phyloP scores from a whole-genome alignment of 2,888 invertebrate species.

The Gymnoscelis rufifasciata region DNA sequence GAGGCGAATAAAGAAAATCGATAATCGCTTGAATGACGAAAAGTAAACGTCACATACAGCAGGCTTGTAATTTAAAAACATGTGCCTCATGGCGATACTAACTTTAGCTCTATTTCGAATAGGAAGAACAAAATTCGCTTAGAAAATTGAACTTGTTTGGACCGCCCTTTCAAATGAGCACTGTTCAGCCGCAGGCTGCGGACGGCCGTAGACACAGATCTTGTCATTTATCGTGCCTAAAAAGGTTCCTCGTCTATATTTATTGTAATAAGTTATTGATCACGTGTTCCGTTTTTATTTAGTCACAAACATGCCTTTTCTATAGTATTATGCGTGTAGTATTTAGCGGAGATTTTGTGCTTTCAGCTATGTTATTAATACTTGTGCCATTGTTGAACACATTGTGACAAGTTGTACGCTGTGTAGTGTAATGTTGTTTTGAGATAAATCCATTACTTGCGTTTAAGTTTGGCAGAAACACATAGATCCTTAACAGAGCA shows the following conservation, averaged over 20 bases:
- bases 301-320: constrained; percentile 31
- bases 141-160: too few relatives aligned
- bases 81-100: too few relatives aligned
- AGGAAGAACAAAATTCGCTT: too few relatives aligned
- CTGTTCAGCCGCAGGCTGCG: background rate
- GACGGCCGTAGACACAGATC: constrained; percentile 11
- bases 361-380: background rate
- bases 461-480: too few relatives aligned
- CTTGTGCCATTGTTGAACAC: constrained; percentile 3
- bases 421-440: background rate
- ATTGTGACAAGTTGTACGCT: constrained; percentile 1
- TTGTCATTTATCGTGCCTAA: constrained; percentile 26
- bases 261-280: constrained; percentile 28
- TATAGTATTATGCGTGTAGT: constrained; percentile 26
- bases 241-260: constrained; percentile 34
- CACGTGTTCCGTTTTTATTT: constrained; percentile 25
- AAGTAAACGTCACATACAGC: too few relatives aligned
- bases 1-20: too few relatives aligned
- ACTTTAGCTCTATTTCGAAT: too few relatives aligned
- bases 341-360: constrained; percentile 12
- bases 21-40: too few relatives aligned
- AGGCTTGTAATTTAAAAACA: too few relatives aligned
- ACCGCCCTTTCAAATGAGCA: too few relatives aligned
- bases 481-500: too few relatives aligned
- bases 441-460: too few relatives aligned